Base-by-base conservation (phyloP, 92 coral and sea anemone species). In the Parazoanthus atlanticus region DNA sequence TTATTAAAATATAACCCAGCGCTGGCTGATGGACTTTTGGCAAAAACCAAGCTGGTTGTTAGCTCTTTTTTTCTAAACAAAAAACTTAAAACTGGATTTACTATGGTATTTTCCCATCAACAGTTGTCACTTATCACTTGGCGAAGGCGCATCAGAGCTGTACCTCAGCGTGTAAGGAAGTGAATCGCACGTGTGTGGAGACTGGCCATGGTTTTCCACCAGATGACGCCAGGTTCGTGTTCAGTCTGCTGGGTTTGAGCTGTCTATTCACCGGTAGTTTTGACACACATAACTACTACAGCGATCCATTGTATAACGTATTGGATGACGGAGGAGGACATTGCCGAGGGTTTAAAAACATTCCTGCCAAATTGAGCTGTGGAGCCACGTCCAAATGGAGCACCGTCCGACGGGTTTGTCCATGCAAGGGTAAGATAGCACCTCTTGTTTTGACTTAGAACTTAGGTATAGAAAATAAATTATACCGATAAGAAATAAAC, bases 171-270 rank as follows among this genome's bases (percentile, higher is more conserved):
- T 80, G 85, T 58, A 15, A 54, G 70, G 40, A 19, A 21, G 72
- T 9, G 73, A 80, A 56, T 31, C 85, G 71, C 13, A 80, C 72
- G 28, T 80, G 85, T 33, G 46, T 61, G 3, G 85, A 80, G 70
- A 33, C 85, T 32, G 85, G 74, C 12, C 85, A 80, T 36, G 73
- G 85, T 5, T 32, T 80, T 34, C 85, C 85, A 23, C 71, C 85
- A 30, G 85, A 80, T 58, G 73, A 80, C 30, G 85, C 85, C 9
- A 56, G n/a, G 29, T 80, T 80, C 72, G 21, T 80, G 73, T 80
- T 80, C 40, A 80, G 40, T 31, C 29, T 54, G 46, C 28, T 80
- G 47, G 85, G 72, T 33, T 80, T 80, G 7, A 21, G 26, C 6
- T 52, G 40, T 30, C 3, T 38, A 19, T 1, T 3, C 30, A 23